Evolutionary conservation across 2,113 vertebrate genomes (phyloP), one percentile per base, ranked within the genome.

Genomic region (Pseudorhombus dupliciocellatus): DNA sequence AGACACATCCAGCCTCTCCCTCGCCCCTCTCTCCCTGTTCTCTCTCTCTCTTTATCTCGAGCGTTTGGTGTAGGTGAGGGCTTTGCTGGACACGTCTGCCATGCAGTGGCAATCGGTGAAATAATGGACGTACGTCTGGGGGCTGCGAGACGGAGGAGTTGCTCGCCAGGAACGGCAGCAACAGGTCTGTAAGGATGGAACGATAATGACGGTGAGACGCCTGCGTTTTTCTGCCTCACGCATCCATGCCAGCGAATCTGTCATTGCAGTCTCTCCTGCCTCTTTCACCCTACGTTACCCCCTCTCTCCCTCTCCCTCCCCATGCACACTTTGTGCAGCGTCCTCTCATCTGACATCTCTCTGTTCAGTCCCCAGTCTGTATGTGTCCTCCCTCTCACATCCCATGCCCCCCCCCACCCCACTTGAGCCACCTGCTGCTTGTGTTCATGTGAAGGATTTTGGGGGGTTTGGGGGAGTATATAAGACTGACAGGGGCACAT

Each of bases 161-260:
- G 77, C 40, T 80, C n/a, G n/a, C 46, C 63, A 72, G 81, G 84
- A 66, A 77, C 69, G 6, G 77, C 83, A 90, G 91, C 92, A 93
- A 93, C 92, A 93, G 90, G 91, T 93, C 86, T 90, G 82, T 84
- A 64, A 85, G 83, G 79, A 87, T 87, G 81, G 73, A 72, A 75
- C 66, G 50, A 81, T 76, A 82, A 90, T 89, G 87, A 90, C 60
- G 91, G 92, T 93, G 88, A 93, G 92, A 77, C 5, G 40, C 63
- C 62, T 78, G 62, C 67, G n/a, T 70, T 84, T 83, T 83, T 79
- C 70, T 30, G 55, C 7, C 59, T 21, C 4, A 70, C 22, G 76
- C 67, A 50, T 24, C 66, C 73, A 52, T 75, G 79, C 70, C 31
- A 21, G 62, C 72, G 64, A 69, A 73, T 77, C 73, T 86, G 77